Percentiles rank a stretch among this genome's conserved stretches.
Evolutionary conservation across 2,888 invertebrate species (phyloP).

Genomic region (Cryptophagus acutangulus): DNA sequence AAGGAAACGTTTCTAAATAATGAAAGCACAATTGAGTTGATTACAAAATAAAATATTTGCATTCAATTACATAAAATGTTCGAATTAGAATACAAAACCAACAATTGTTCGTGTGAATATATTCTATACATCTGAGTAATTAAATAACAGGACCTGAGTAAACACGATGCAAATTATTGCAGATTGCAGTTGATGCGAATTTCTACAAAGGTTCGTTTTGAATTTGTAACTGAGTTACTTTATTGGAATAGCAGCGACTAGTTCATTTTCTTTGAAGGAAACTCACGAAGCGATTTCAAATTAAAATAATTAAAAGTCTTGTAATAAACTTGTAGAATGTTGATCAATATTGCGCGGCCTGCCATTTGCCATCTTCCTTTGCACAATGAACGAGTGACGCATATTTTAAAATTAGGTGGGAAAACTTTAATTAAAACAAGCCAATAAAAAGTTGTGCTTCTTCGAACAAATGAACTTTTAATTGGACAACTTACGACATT

Average conservation of each 20-base stretch:
- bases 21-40: not conserved
- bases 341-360: slow-evolving; percentile 25
- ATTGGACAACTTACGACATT: too few relatives aligned
- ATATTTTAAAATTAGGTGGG: slow-evolving; percentile 22
- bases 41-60: slow-evolving; percentile 1
- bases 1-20: slow-evolving; percentile 1
- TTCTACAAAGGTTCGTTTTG: slow-evolving; percentile 13
- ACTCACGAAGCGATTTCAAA: slow-evolving; percentile 17
- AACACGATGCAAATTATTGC: slow-evolving; percentile 7
- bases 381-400: slow-evolving; percentile 14
- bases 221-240: slow-evolving; percentile 14
- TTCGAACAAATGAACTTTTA: too few relatives aligned
- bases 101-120: not conserved
- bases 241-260: slow-evolving; percentile 17
- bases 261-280: slow-evolving; percentile 7
- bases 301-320: slow-evolving; percentile 28
- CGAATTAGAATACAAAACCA: slow-evolving; percentile 2
- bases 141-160: slow-evolving; percentile 4
- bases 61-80: slow-evolving; percentile 1
- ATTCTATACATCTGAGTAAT: slow-evolving; percentile 2
- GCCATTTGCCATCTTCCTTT: slow-evolving; percentile 10
- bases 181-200: slow-evolving; percentile 6
- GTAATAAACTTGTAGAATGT: slow-evolving; percentile 27
- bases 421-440: slow-evolving; percentile 30
- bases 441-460: too few relatives aligned